Base-by-base conservation (phyloP, 2,113 vertebrate species). In the Talpa occidentalis region DNA sequence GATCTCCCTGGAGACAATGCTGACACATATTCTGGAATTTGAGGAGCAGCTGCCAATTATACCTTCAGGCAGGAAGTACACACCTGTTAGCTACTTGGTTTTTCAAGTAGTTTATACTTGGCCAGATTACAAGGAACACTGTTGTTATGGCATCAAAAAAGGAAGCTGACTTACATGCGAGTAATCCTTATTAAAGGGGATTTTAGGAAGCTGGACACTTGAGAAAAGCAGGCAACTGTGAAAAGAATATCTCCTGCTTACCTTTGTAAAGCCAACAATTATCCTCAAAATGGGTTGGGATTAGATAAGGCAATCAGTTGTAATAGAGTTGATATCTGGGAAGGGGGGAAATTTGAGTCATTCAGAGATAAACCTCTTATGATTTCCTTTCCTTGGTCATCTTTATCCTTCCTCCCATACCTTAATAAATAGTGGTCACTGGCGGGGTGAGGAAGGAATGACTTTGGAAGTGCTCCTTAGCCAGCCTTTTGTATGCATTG, bases 281-380 rank as follows among this genome's bases (percentile, higher is more conserved):
- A 97, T 30, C 72, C 59, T 6, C 88, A 93, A 96, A 95, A 77
- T 96, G 94, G 66, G 64, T 24, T 72, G 79, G 88, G 91, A 93
- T 97, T 97, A 97, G 87, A 93, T 76, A 94, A 96, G 93, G 96
- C 94, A 97, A 93, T 98, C 94, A 88, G 74, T 94, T 98, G 97
- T 97, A 98, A 98, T 90, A 90, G 96, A 98, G 97, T 97, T 97
- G 95, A 97, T 98, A 94, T 93, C 91, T 94, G 91, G 83, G 88
- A 97, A 97, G 64, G 54, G 74, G 77, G 79, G 86, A 95, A 79
- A 81, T 95, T 95, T 94, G 90, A 96, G 82, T 95, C 73, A 92
- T 86, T 95, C 91, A 80, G 85, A 95, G 90, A 97, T 90, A 97
- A 97, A 95, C 94, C 95, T 81, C 84, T 97, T 95, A 94, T 69